Percentiles rank a stretch among this genome's conserved stretches.
phyloP scores from a whole-genome alignment of 2,113 vertebrate species.

The Tenebrosternarchus preto region DNA sequence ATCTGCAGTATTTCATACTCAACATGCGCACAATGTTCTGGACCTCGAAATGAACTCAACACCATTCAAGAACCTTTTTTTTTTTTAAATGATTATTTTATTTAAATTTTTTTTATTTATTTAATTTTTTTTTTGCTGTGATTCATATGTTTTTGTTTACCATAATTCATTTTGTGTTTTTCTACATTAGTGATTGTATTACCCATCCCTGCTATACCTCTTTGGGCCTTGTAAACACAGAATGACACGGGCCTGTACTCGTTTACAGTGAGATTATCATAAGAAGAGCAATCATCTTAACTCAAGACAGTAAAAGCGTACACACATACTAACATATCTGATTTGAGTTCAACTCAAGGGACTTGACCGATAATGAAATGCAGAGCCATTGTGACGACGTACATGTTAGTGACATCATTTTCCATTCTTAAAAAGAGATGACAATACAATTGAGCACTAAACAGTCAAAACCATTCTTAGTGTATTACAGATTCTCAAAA shows the following conservation, averaged over 20 bases:
- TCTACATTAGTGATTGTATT: background rate
- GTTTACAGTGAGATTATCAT: background rate
- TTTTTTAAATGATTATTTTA: no score
- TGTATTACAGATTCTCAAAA: no score
- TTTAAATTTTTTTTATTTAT: no score
- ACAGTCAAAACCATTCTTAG: background rate
- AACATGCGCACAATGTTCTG: conserved; percentile 76
- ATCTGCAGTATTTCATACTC: conserved; percentile 73
- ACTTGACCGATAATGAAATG: background rate
- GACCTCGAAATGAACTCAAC: conserved; percentile 67
- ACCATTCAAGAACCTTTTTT: conserved; percentile 60
- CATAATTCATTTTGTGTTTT: background rate
- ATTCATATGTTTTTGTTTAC: background rate
- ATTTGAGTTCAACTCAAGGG: background rate
- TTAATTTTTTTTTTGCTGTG: conserved; percentile 53
- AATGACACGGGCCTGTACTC: background rate
- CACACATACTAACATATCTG: background rate
- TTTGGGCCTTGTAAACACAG: background rate
- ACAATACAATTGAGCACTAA: no score
- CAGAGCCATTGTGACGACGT: background rate
- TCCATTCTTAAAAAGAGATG: no score
- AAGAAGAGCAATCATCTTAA: background rate
- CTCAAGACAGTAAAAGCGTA: background rate
- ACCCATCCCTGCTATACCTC: background rate
- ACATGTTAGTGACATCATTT: no score